Percentiles rank a stretch among this genome's conserved stretches.
Evolutionary conservation across 92 coral and sea anemone genomes (phyloP).

Genomic region (Umimayanthus kanabou): DNA sequence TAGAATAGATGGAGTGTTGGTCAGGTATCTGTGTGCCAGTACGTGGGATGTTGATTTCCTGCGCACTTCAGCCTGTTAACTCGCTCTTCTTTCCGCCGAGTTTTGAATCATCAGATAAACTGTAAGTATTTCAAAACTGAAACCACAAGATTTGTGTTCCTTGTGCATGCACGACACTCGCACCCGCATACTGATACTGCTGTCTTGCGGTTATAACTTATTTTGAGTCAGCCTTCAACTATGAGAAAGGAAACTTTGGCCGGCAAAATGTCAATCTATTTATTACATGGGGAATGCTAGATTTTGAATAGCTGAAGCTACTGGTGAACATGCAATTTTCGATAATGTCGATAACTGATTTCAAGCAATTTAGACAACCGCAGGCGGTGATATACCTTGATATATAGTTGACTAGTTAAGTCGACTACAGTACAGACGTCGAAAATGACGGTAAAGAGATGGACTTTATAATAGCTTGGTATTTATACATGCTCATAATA

Average conservation of each 20-base stretch:
- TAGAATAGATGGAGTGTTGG: neutral
- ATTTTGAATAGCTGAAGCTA: neutral
- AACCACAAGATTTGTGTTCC: neutral
- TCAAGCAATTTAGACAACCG: neutral
- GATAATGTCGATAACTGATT: neutral
- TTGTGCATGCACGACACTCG: neutral
- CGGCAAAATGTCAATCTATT: too few species aligned
- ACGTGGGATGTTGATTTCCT: neutral
- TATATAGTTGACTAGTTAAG: neutral
- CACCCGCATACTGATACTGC: neutral
- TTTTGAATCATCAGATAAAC: neutral
- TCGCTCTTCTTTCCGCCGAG: neutral
- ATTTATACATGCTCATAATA: too few species aligned
- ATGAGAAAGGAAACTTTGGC: too few species aligned
- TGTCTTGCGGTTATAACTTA: neutral
- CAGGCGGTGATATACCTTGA: neutral
- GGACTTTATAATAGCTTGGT: too few species aligned
- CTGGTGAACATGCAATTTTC: neutral
- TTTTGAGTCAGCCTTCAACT: too few species aligned
- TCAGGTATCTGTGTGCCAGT: neutral
- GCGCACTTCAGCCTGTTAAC: neutral
- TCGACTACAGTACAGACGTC: too few species aligned
- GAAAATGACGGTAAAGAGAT: neutral
- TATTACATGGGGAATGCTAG: neutral
- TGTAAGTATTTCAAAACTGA: too few species aligned